These are phyloP conservation scores for Xenopus borealis DNA, from an alignment of 2,113 vertebrate genomes.

Conservation along the genomic window DNA sequence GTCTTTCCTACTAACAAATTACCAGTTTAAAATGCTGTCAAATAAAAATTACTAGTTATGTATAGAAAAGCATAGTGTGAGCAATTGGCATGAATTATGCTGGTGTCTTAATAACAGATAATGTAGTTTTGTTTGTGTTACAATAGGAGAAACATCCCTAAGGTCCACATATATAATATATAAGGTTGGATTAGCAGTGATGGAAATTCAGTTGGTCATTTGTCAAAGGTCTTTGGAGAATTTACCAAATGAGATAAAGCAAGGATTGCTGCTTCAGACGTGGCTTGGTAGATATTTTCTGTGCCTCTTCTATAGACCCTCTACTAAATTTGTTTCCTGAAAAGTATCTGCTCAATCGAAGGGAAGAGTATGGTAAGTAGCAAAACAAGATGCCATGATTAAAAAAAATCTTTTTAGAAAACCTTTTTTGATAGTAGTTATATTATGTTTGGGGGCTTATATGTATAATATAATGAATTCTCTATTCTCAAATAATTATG, in stretches of 20 bases:
- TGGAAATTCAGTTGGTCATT: conserved; percentile 36
- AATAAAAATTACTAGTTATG: conserved; percentile 35
- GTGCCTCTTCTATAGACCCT: background rate
- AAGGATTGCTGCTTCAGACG: background rate
- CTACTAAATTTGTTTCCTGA: background rate
- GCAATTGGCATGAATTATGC: conserved; percentile 12
- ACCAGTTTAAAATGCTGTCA: conserved; percentile 39
- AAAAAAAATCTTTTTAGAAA: too few species aligned
- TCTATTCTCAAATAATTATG: too few species aligned
- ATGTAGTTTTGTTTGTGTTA: conserved; percentile 41
- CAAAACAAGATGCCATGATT: too few species aligned
- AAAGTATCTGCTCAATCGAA: background rate
- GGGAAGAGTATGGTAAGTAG: too few species aligned
- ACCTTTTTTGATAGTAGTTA: too few species aligned
- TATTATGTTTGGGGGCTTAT: too few species aligned
- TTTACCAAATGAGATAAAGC: conserved; percentile 35
- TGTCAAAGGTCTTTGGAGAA: conserved; percentile 37
- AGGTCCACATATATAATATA: conserved; percentile 39
- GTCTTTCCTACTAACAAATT: conserved; percentile 30
- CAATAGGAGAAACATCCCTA: conserved; percentile 32
- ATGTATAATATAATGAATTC: too few species aligned
- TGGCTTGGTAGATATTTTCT: background rate
- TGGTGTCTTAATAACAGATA: conserved; percentile 38
- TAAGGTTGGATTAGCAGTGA: conserved; percentile 38
- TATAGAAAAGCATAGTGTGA: conserved; percentile 26